Evolutionary conservation across 2,888 invertebrate genomes (phyloP), one percentile per base, ranked within the genome.

Genomic region (Lithophane semibrunnea): DNA sequence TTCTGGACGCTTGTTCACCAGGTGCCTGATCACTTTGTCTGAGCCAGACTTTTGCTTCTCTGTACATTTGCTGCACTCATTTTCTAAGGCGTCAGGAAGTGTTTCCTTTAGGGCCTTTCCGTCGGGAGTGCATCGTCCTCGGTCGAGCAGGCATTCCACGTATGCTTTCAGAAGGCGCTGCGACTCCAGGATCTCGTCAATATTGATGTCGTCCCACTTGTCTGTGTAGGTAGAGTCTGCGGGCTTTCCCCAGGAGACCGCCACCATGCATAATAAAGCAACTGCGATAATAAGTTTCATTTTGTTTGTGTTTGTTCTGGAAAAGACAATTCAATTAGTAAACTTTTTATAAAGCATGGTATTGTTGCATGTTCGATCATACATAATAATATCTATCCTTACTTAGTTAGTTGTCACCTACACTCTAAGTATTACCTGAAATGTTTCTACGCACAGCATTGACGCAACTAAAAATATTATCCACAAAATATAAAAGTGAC

Each of bases 61-160:
- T 92, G 97, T 98, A 92, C 98, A 98, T 92, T 98, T 98, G 69
- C 94, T 92, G 92, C 98, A 98, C 70, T 97, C 97, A 56, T 97
- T 97, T 86, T 97, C 97, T 64, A 98, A 92, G 0, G 98, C 98
- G 84, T 98, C 98, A 0, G 98, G 98, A 3, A 98, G 95, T 2
- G 97, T 94, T 81, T 97, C 96, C 77, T 96, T 97, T 2, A 97
- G 93, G 85, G 97, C 97, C 82, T 97, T 97, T 63, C 97, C 98
- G 86, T 98, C 98, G 3, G 98, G 97, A 18, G 98, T 98, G 92
- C 98, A 98, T 21, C 97, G 97, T 37, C 97, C 97, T 88, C 93
- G 96, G 0, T 97, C 98, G 82, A 98, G 90, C 3, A 98, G 94
- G 89, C 98, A 98, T 87, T 98, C 97, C 9, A 97, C 97, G 91